These are phyloP conservation scores for Drosophila varians DNA, from an alignment of 1,140 invertebrate genomes.

Conservation along the genomic window DNA sequence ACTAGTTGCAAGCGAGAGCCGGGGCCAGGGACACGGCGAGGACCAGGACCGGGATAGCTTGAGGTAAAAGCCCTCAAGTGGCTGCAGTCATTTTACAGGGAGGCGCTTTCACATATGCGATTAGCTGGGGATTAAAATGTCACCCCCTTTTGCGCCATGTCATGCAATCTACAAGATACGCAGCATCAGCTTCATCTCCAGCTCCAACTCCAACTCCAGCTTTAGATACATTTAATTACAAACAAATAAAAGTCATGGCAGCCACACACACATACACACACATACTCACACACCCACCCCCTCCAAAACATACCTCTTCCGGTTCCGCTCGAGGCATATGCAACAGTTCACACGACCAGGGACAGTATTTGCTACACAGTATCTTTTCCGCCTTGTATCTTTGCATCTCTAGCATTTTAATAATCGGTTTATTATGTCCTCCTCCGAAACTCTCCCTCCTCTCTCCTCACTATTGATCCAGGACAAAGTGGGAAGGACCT, in stretches of 20 bases:
- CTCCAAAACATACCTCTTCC: slow-evolving; percentile 14
- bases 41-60: neutral
- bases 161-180: slow-evolving; percentile 52
- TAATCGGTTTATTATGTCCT: slow-evolving; percentile 77
- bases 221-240: slow-evolving; percentile 81
- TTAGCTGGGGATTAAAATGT: slow-evolving; percentile 83
- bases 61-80: slow-evolving; percentile 50
- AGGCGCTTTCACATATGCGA: slow-evolving; percentile 73
- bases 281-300: neutral
- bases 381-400: slow-evolving; percentile 43
- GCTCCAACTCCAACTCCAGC: too few species aligned
- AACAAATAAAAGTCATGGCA: slow-evolving; percentile 83
- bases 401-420: slow-evolving; percentile 64
- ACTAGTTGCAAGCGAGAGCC: slow-evolving; percentile 21
- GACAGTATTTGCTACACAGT: slow-evolving; percentile 34
- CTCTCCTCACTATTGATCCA: slow-evolving; percentile 21
- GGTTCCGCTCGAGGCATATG: slow-evolving; percentile 59
- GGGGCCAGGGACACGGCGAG: too few species aligned
- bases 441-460: slow-evolving; percentile 23
- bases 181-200: too few species aligned
- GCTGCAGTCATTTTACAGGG: slow-evolving; percentile 68
- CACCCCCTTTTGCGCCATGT: slow-evolving; percentile 71
- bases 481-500: slow-evolving; percentile 9
- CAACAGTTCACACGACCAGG: slow-evolving; percentile 72
- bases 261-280: slow-evolving; percentile 33